Evolutionary conservation across 1,140 invertebrate genomes (phyloP), one percentile per base, ranked within the genome.

Genomic region (Daktulosphaira vitifoliae): DNA sequence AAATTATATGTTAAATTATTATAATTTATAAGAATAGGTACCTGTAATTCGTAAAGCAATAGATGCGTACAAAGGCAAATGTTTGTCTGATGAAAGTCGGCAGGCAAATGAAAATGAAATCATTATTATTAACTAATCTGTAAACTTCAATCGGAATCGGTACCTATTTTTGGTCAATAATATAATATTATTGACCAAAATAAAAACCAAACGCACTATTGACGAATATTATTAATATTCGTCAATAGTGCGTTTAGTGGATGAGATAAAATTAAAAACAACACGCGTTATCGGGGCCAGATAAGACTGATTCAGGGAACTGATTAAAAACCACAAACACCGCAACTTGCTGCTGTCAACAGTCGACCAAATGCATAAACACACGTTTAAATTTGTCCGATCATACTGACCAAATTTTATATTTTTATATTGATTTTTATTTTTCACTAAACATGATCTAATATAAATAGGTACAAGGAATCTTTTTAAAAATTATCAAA

Each of bases 121-220:
- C 44, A 48, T 48, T 48, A 48, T 13, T 48, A 48, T 48, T 48
- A 48, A 22, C 18, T 48, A 22, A 48, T 48, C 44, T 22, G 44
- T 48, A 48, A 48, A 13, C 20, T 9, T 48, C 46, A 4, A 23
- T 37, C 13, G 13, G 33, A 6, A 37, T 48, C 9, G 46, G 20
- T 13, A 48, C 46, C 20, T 22, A 48, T 22, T 48, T 23, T 0
- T 22, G 15, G 20, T 48, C 20, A 48, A 1, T 48, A 13, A 48
- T n/a, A n/a, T n/a, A n/a, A n/a, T n/a, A n/a, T n/a, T n/a, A n/a
- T n/a, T n/a, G n/a, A n/a, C n/a, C n/a, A n/a, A n/a, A n/a, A n/a
- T n/a, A n/a, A n/a, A n/a, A n/a, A n/a, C n/a, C n/a, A n/a, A n/a
- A n/a, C n/a, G n/a, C n/a, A n/a, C n/a, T n/a, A n/a, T n/a, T n/a